phyloP scores from a whole-genome alignment of 2,888 invertebrate genomes.

The Cartodere bifasciata region DNA sequence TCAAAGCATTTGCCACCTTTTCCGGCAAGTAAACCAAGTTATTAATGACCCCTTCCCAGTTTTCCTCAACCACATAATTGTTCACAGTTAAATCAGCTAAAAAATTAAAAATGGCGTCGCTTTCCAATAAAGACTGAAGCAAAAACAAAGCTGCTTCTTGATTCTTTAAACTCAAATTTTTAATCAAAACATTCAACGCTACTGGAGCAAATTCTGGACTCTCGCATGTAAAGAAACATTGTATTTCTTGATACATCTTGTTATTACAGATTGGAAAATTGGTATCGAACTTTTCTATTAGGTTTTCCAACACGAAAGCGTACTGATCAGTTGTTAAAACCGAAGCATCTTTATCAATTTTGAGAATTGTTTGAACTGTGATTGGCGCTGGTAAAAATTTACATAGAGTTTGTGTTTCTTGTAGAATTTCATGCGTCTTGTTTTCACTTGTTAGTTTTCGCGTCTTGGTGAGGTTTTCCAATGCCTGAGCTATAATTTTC shows the following conservation, averaged over 20 bases:
- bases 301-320: conserved; percentile 37
- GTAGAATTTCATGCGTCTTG: conserved; percentile 28
- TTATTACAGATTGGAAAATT: conserved; percentile 43
- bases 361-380: conserved; percentile 52
- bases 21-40: conserved; percentile 52
- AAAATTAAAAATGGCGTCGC: conserved; percentile 44
- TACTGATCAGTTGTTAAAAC: conserved; percentile 37
- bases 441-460: conserved; percentile 27
- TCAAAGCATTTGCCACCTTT: conserved; percentile 54
- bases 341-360: conserved; percentile 35
- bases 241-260: conserved; percentile 34
- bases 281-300: conserved; percentile 39
- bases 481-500: too few species aligned
- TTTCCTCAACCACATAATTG: conserved; percentile 18
- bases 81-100: conserved; percentile 22
- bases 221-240: conserved; percentile 41
- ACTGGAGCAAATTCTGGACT: conserved; percentile 39
- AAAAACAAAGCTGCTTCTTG: conserved; percentile 27
- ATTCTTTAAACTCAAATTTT: conserved; percentile 36
- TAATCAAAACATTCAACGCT: conserved; percentile 36
- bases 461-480: conserved; percentile 17
- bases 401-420: conserved; percentile 25
- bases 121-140: conserved; percentile 35
- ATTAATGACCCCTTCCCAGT: conserved; percentile 20
- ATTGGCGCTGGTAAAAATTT: conserved; percentile 40